Evolutionary conservation across 2,888 invertebrate species (phyloP).

Genomic region (Artemia sinica): DNA sequence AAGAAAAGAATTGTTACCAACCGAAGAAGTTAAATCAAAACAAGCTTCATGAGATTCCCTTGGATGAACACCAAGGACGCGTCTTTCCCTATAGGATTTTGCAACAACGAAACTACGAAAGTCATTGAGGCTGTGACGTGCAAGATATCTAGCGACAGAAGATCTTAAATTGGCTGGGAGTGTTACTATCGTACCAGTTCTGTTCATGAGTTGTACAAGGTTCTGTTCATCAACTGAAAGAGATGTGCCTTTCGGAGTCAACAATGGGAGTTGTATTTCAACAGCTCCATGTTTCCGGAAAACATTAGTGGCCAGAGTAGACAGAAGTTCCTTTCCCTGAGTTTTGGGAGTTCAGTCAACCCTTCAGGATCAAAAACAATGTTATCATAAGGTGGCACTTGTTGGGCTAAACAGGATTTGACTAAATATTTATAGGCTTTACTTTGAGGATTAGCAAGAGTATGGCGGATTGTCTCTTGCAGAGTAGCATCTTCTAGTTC

Average conservation of each 20-base stretch:
- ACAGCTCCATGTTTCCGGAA: constrained; percentile 50
- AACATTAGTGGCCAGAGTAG: constrained; percentile 15
- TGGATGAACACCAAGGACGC: constrained; percentile 57
- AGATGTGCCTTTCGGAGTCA: constrained; percentile 52
- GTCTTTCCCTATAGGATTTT: constrained; percentile 61
- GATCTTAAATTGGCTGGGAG: constrained; percentile 65
- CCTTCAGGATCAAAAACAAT: constrained; percentile 19
- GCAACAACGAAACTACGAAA: constrained; percentile 72
- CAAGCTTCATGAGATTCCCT: constrained; percentile 75
- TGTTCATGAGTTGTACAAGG: constrained; percentile 63
- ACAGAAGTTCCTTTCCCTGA: constrained; percentile 16
- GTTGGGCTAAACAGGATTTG: constrained; percentile 39
- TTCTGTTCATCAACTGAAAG: constrained; percentile 37
- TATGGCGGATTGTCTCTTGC: constrained; percentile 60
- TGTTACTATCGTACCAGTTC: constrained; percentile 62
- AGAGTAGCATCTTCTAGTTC: constrained; percentile 68
- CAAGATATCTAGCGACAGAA: constrained; percentile 62
- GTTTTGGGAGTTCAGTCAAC: constrained; percentile 31
- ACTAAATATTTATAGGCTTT: constrained; percentile 56
- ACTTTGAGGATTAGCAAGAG: constrained; percentile 59
- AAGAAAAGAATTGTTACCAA: constrained; percentile 37
- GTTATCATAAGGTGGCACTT: constrained; percentile 16
- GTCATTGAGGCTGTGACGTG: constrained; percentile 54
- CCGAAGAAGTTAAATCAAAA: constrained; percentile 74
- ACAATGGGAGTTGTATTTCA: constrained; percentile 55